These are phyloP conservation scores for Nasonia giraulti DNA, from an alignment of 1,140 invertebrate genomes.

Conservation along the genomic window DNA sequence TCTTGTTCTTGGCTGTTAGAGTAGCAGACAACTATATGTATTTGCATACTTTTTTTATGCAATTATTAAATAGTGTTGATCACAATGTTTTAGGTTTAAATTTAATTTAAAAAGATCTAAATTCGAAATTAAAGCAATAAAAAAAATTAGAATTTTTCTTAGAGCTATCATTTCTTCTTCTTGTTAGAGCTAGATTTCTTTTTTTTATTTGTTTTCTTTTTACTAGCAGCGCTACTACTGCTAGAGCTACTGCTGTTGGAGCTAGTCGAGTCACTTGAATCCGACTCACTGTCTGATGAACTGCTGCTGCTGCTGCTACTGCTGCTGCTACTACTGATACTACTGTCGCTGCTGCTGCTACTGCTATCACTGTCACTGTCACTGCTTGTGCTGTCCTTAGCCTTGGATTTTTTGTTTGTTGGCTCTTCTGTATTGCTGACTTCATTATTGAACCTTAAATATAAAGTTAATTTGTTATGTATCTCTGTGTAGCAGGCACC, in stretches of 20 bases:
- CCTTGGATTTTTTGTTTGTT: conserved; percentile 56
- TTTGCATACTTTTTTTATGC: background rate
- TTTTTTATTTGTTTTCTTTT: background rate
- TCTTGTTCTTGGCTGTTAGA: background rate
- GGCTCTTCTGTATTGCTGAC: background rate
- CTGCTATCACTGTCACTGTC: conserved; percentile 51
- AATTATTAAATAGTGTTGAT: background rate
- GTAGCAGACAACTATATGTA: background rate
- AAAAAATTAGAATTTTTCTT: background rate
- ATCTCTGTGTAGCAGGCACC: background rate
- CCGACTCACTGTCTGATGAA: conserved; percentile 46
- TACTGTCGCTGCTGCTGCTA: conserved; percentile 52
- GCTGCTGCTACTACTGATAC: conserved; percentile 56
- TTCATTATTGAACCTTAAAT: conserved; percentile 20
- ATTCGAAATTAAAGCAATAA: background rate
- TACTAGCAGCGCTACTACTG: conserved; percentile 15
- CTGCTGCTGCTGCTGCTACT: conserved; percentile 52
- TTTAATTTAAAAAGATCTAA: background rate
- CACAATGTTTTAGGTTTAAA: background rate
- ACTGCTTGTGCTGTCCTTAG: conserved; percentile 59
- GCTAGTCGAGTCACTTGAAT: conserved; percentile 50
- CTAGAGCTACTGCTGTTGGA: conserved; percentile 35
- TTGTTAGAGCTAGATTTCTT: conserved; percentile 36
- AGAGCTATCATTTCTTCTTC: conserved; percentile 18
- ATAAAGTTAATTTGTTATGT: background rate